phyloP scores from a whole-genome alignment of 2,888 invertebrate genomes.

The Venusia cambrica region DNA sequence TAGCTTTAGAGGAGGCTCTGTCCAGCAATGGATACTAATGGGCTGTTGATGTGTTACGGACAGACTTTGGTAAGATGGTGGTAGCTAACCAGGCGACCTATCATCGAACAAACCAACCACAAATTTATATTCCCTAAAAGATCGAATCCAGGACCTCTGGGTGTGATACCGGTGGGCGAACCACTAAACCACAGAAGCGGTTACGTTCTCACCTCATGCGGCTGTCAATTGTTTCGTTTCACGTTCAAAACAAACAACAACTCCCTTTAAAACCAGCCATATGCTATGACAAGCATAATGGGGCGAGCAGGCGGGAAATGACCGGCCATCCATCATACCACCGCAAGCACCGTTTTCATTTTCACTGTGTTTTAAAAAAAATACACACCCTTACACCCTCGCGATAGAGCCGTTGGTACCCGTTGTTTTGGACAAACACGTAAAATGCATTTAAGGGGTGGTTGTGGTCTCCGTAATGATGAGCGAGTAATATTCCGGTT shows the following conservation, averaged over 20 bases:
- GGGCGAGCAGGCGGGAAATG: conserved; percentile 60
- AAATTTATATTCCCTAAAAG: too few relatives aligned
- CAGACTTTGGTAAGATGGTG: too few relatives aligned
- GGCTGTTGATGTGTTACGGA: too few relatives aligned
- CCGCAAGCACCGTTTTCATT: conserved; percentile 64
- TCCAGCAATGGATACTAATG: too few relatives aligned
- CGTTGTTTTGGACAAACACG: conserved; percentile 48
- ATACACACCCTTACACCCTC: conserved; percentile 31
- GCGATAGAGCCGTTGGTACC: conserved; percentile 51
- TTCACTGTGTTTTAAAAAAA: conserved; percentile 49
- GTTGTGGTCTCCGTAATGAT: conserved; percentile 69
- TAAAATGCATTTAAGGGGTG: conserved; percentile 68
- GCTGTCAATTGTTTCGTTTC: conserved; percentile 20
- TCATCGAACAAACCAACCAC: too few relatives aligned
- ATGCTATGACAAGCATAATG: conserved; percentile 64
- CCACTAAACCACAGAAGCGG: too few relatives aligned
- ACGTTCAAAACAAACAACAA: conserved; percentile 57
- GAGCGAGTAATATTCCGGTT: conserved; percentile 70
- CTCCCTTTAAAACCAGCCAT: conserved; percentile 60
- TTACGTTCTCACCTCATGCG: conserved; percentile 7
- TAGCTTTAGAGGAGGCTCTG: too few relatives aligned
- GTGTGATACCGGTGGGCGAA: too few relatives aligned
- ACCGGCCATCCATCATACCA: conserved; percentile 67
- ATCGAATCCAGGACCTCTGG: too few relatives aligned
- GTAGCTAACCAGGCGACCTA: too few relatives aligned